Evolutionary conservation across 2,113 vertebrate species (phyloP).

Genomic region (Sceloporus undulatus): DNA sequence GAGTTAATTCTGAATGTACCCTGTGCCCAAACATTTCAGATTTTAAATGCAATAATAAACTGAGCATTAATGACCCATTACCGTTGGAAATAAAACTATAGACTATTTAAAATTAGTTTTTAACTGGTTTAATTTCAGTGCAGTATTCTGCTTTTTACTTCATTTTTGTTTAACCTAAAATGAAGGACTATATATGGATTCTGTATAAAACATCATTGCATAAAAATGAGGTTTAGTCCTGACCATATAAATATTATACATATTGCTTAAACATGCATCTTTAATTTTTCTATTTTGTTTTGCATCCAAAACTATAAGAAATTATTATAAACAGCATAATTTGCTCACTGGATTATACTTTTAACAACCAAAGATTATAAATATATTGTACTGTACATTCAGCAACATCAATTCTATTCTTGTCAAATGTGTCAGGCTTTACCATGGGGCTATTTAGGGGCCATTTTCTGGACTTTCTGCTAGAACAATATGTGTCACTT

Average conservation of each 20-base stretch:
- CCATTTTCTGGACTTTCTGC: no score
- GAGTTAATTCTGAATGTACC: no score
- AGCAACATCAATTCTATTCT: background rate
- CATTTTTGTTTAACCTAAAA: background rate
- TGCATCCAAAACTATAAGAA: conserved; percentile 12
- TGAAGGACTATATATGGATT: background rate
- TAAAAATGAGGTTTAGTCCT: background rate
- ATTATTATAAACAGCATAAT: background rate
- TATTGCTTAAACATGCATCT: background rate
- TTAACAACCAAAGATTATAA: background rate
- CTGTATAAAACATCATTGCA: background rate
- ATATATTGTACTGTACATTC: background rate
- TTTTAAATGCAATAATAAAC: no score
- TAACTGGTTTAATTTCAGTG: background rate
- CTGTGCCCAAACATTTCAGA: no score
- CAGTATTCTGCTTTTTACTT: no score
- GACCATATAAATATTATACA: background rate
- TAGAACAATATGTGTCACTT: no score
- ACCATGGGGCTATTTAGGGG: no score
- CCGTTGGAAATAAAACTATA: background rate
- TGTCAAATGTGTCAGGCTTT: background rate
- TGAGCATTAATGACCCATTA: background rate
- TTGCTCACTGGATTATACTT: background rate
- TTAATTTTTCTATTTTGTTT: background rate
- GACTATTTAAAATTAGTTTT: background rate